Percentiles rank a stretch among this genome's conserved stretches.
Evolutionary conservation across 2,113 vertebrate species (phyloP).

Genomic region (Tylochromis polylepis): DNA sequence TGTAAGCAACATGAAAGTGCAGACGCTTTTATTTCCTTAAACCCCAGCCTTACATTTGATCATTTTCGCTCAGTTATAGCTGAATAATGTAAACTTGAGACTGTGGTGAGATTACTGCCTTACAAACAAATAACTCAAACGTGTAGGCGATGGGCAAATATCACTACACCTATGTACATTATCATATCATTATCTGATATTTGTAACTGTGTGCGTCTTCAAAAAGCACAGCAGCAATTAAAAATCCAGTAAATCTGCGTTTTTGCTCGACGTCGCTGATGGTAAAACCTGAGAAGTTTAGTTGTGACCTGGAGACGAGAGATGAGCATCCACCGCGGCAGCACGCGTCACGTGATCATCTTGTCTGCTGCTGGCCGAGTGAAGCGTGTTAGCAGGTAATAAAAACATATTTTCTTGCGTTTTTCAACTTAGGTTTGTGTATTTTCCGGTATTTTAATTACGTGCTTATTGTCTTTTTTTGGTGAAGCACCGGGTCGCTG

Average conservation of each 20-base stretch:
- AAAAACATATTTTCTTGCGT: slow-evolving; percentile 40
- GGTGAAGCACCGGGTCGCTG: background rate
- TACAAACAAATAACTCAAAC: background rate
- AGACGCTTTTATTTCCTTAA: background rate
- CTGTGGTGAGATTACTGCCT: background rate
- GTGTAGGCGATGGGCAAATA: background rate
- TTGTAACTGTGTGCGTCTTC: background rate
- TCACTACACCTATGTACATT: background rate
- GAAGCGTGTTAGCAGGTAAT: slow-evolving; percentile 80
- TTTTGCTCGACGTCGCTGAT: background rate
- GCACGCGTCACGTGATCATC: slow-evolving; percentile 74
- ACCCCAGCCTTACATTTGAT: background rate
- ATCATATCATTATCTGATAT: background rate
- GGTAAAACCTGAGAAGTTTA: background rate
- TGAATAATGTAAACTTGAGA: background rate
- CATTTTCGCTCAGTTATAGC: background rate
- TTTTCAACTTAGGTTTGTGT: background rate
- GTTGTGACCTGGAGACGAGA: background rate
- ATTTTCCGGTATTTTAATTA: background rate
- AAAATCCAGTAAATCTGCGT: background rate
- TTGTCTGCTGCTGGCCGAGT: slow-evolving; percentile 73
- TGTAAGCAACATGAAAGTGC: background rate
- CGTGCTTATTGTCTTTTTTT: background rate
- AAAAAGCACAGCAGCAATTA: background rate
- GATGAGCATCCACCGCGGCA: slow-evolving; percentile 47